These are phyloP conservation scores for Sinella curviseta DNA, from an alignment of 1,140 invertebrate species.

Conservation along the genomic window DNA sequence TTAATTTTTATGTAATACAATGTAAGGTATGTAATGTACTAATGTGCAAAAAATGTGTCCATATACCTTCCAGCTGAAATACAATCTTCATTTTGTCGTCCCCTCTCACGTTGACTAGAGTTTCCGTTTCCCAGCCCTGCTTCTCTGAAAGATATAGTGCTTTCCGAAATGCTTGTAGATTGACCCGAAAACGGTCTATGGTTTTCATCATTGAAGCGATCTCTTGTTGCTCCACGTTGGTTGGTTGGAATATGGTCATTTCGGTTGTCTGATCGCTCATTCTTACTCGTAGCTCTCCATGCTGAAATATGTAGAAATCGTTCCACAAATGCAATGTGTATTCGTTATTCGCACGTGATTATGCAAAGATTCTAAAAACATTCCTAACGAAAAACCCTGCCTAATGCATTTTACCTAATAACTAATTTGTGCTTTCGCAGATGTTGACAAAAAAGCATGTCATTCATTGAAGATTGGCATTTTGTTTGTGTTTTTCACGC, in stretches of 20 bases:
- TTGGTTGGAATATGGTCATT: not conserved
- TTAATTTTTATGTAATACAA: too few species aligned
- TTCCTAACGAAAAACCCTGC: not conserved
- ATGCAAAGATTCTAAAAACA: not conserved
- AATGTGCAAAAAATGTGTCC: too few species aligned
- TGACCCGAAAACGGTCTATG: not conserved
- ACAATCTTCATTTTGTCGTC: conserved; percentile 35
- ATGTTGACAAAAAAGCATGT: too few species aligned
- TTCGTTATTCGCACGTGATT: too few species aligned
- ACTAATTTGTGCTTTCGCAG: too few species aligned
- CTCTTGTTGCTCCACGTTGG: not conserved
- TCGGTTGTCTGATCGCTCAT: not conserved
- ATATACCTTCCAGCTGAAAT: conserved; percentile 44
- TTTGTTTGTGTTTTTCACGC: too few species aligned
- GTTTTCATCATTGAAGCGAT: conserved; percentile 9
- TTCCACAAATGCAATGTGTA: not conserved
- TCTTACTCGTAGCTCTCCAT: conserved; percentile 7
- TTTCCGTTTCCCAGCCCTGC: not conserved
- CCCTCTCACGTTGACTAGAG: not conserved
- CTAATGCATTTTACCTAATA: too few species aligned
- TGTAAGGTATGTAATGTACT: too few species aligned
- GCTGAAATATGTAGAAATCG: not conserved
- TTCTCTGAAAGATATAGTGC: conserved; percentile 31
- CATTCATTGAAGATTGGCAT: too few species aligned
- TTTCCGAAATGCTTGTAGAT: conserved; percentile 14